phyloP scores from a whole-genome alignment of 2,888 invertebrate species.

The Arge pagana region DNA sequence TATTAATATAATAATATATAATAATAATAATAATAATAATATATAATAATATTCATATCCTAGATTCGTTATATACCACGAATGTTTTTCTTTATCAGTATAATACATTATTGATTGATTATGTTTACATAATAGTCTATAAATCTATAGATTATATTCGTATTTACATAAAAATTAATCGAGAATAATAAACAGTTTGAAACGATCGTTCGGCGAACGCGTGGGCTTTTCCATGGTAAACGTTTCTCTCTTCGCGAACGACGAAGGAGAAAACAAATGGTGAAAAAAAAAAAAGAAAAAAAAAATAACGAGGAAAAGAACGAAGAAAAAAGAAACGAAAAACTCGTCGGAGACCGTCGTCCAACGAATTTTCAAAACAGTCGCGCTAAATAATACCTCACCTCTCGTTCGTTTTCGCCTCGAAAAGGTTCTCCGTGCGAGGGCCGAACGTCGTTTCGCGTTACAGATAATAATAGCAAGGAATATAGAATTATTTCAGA shows the following conservation, averaged over 20 bases:
- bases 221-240: no score
- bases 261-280: no score
- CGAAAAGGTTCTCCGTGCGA: no score
- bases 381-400: no score
- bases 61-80: slow-evolving; percentile 50
- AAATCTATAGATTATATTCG: slow-evolving; percentile 51
- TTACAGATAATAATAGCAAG: slow-evolving; percentile 15
- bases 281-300: no score
- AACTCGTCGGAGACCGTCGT: slow-evolving; percentile 11
- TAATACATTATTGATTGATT: slow-evolving; percentile 56
- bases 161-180: slow-evolving; percentile 50
- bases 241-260: no score
- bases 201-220: slow-evolving; percentile 27
- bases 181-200: slow-evolving; percentile 10
- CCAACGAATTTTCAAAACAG: no score
- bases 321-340: slow-evolving; percentile 15
- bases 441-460: slow-evolving; percentile 17
- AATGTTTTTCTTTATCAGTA: slow-evolving; percentile 53
- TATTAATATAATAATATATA: slow-evolving; percentile 25
- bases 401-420: no score
- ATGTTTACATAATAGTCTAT: slow-evolving; percentile 49
- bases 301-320: no score
- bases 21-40: slow-evolving; percentile 31
- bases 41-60: slow-evolving; percentile 33
- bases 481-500: slow-evolving; percentile 30